Conservation (phyloP, 2,797 vertebrate genomes). For the Enteromius mattozi region DNA sequence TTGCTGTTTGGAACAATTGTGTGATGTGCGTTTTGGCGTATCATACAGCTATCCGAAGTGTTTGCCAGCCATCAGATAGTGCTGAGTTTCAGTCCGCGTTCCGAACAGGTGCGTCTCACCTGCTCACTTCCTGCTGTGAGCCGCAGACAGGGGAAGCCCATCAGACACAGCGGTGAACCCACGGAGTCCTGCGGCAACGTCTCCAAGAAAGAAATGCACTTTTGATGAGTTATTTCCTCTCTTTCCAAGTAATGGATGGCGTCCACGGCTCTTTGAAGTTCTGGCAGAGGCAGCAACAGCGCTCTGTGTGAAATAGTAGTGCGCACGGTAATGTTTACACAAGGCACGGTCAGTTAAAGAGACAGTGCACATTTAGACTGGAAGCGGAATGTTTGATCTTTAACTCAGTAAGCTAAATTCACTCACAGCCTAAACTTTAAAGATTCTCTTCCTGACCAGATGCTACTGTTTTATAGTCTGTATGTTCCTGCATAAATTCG, state of each 20-base stretch:
- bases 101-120: conserved; percentile 73
- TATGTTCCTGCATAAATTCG: background rate
- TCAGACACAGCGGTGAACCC: background rate
- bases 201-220: background rate
- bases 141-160: background rate
- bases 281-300: conserved; percentile 44
- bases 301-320: conserved; percentile 68
- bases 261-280: conserved; percentile 26
- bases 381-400: background rate
- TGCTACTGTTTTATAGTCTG: background rate
- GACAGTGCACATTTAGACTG: conserved; percentile 66
- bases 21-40: background rate
- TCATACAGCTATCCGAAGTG: background rate
- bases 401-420: background rate
- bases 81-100: background rate
- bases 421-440: background rate
- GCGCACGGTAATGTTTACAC: conserved; percentile 62
- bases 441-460: background rate
- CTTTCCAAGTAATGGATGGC: background rate
- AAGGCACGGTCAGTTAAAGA: conserved; percentile 78
- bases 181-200: background rate
- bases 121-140: conserved; percentile 61
- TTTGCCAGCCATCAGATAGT: background rate
- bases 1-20: background rate
- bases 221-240: background rate